Evolutionary conservation across 2,888 invertebrate species (phyloP), one percentile per base, ranked within the genome.

Genomic region (Cyclophora albipunctata): DNA sequence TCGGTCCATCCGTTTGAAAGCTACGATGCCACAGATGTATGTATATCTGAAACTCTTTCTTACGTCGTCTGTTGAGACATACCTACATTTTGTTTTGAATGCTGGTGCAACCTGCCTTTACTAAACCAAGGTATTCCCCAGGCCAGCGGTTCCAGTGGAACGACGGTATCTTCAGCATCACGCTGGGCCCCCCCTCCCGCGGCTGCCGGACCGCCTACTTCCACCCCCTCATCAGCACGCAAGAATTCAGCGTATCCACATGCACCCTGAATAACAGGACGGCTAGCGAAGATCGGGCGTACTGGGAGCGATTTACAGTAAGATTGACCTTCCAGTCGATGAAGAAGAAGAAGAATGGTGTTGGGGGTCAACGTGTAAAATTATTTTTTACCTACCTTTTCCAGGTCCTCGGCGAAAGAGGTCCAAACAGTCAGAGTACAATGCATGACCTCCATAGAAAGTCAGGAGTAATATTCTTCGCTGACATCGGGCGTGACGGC

Each of bases 121-220:
- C 5, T 5, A 5, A 7, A 34, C 35, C 34, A 20, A 20, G 20
- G 20, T 42, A 7, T n/a, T 45, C 42, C 45, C 3, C 63, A 88
- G 93, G 92, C 0, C 90, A 93, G 60, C 78, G 84, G 0, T 96
- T 95, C 81, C 92, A 93, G 67, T 96, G 95, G 95, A 92, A 91
- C 56, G 95, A 95, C 66, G 95, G 95, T 0, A 87, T 95, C 6
- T 95, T 95, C 76, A 94, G 95, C 52, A 73, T 93, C 1, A 91
- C 92, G 0, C 66, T 94, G 7, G 86, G 90, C 0, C 69, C 78
- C 0, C 73, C 79, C 2, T 40, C 66, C 0, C 89, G 92, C 59
- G 91, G 91, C 7, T 91, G 85, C 64, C 90, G 92, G 47, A 89
- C 89, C 0, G 90, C 93, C 0, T 94, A 92, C 81, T 96, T 95